Conservation (phyloP, 2,797 vertebrate species). For the Mycteria americana region DNA sequence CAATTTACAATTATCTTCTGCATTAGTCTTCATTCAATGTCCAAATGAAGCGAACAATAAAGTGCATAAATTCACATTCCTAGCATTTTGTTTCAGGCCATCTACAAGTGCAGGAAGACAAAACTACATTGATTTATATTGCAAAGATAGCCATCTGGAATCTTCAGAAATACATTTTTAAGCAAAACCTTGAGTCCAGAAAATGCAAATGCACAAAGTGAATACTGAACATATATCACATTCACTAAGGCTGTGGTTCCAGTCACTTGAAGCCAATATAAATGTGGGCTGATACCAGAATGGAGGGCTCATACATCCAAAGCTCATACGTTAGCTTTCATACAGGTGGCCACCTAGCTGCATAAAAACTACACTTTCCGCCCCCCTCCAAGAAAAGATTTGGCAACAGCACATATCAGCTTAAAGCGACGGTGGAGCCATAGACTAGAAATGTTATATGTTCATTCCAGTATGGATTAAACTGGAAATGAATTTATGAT, state of each 20-base stretch:
- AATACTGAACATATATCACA: not conserved
- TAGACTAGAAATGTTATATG: not conserved
- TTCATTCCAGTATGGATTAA: not conserved
- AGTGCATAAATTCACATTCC: not conserved
- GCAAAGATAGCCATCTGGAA: not conserved
- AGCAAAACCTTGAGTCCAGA: not conserved
- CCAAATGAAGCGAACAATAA: not conserved
- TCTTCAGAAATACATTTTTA: not conserved
- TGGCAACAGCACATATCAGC: not conserved
- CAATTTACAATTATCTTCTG: not conserved
- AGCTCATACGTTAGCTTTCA: not conserved
- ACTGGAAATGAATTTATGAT: not conserved
- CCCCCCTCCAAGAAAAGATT: not conserved
- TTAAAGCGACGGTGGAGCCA: not conserved
- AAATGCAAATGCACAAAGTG: not conserved
- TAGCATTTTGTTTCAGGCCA: not conserved
- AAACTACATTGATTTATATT: not conserved
- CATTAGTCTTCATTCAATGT: not conserved
- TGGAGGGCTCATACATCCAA: fast-evolving
- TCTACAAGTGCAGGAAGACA: not conserved
- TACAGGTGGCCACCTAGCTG: not conserved
- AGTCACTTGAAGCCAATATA: not conserved
- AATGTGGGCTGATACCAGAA: not conserved
- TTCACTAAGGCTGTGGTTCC: not conserved
- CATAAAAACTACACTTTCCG: not conserved